These are phyloP conservation scores for Sternarchorhynchus goeldii DNA, from an alignment of 2,797 vertebrate genomes.

Conservation along the genomic window DNA sequence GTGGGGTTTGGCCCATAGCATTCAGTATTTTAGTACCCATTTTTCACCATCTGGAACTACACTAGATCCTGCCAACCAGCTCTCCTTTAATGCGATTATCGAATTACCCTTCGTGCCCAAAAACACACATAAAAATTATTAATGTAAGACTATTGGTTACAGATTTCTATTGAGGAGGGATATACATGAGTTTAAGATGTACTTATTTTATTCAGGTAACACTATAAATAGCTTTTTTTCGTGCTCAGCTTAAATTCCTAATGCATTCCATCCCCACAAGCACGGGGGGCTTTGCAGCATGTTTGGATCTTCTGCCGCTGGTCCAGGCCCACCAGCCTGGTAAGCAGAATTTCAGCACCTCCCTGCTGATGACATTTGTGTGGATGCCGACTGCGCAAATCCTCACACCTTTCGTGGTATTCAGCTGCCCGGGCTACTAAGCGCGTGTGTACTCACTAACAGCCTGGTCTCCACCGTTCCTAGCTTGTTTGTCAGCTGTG, in stretches of 20 bases:
- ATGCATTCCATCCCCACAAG: slow-evolving; percentile 1
- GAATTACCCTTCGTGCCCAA: slow-evolving; percentile 65
- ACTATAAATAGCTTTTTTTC: not conserved
- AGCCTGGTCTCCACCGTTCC: not conserved
- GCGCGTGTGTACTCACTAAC: not conserved
- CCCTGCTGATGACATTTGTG: slow-evolving; percentile 15
- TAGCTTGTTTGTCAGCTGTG: not conserved
- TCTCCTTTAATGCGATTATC: slow-evolving; percentile 70
- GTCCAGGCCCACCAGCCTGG: not conserved
- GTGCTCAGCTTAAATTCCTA: not conserved
- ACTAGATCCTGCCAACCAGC: slow-evolving; percentile 73
- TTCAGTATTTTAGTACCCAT: slow-evolving; percentile 74
- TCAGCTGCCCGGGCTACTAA: not conserved
- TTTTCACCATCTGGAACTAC: slow-evolving; percentile 89
- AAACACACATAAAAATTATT: slow-evolving; percentile 73
- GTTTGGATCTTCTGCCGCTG: not conserved
- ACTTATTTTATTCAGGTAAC: not conserved
- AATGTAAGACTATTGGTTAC: not conserved
- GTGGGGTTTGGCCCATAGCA: slow-evolving; percentile 55
- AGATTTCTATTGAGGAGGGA: not conserved
- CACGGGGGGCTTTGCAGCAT: not conserved
- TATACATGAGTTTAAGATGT: not conserved
- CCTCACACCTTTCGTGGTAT: not conserved
- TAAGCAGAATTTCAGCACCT: not conserved
- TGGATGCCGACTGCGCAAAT: not conserved